Evolutionary conservation across 2,797 vertebrate genomes (phyloP), one percentile per base, ranked within the genome.

Genomic region (Leptoclinus maculatus): DNA sequence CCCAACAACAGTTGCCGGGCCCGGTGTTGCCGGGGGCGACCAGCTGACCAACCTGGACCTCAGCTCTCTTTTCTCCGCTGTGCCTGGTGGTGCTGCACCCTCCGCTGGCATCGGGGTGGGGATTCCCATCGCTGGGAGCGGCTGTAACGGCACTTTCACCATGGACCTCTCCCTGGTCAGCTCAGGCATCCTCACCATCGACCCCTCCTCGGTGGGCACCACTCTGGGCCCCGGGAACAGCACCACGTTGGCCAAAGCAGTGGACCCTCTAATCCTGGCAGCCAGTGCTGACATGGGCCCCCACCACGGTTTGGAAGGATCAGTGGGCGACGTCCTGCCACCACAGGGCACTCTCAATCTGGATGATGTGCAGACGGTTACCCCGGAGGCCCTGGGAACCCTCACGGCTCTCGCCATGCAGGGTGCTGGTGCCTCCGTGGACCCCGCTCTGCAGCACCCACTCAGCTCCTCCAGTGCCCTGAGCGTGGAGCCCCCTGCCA

Each of bases 171-270:
- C 97, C 0, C 79, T 99, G 62, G 96, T 97, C 80, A 96, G 94
- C 91, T 96, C 97, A 0, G 97, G 97, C 39, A 98, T 99, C 71
- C 94, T 99, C 78, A 98, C 98, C 0, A 96, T 99, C 0, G 98
- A 99, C 25, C 96, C 97, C 0, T 93, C 96, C 39, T 97, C 97
- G 0, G 96, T 96, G 32, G 94, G 95, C 38, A 91, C 96, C 0
- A 90, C 96, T 0, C 95, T 98, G 0, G 94, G 95, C 13, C 87
- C 96, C 1, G 79, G 91, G 14, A 86, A 60, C 23, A 83, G 60
- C 49, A 76, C 87, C 36, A 88, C 96, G 10, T 69, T 97, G 57
- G 93, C 94, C 76, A 96, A 97, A 66, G 82, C 95, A 0, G 94
- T 96, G 7, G 97, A 98, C 87, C 97, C 98, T 0, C 94, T 99